These are phyloP conservation scores for Scaptomyza reducta DNA, from an alignment of 2,888 invertebrate species.

Conservation along the genomic window DNA sequence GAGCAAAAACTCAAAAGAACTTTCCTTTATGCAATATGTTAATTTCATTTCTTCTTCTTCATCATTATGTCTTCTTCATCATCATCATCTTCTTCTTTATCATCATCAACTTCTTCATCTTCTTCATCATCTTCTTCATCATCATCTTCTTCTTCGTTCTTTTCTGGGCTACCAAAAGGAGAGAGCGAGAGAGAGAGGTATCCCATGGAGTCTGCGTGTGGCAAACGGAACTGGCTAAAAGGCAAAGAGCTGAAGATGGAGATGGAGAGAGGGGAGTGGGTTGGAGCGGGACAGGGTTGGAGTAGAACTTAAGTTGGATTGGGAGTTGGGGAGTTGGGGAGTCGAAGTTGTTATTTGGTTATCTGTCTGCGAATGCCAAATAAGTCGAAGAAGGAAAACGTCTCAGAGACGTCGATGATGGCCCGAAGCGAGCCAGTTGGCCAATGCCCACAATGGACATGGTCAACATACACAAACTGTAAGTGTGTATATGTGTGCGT, in stretches of 20 bases:
- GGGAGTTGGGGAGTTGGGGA: conserved; percentile 36
- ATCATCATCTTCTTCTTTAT: no score
- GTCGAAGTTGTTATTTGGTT: conserved; percentile 75
- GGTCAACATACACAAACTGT: conserved; percentile 41
- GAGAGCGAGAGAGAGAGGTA: no score
- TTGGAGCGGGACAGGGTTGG: neutral
- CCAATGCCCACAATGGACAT: conserved; percentile 5
- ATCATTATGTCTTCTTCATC: no score
- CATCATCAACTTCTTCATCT: no score
- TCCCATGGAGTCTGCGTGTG: no score
- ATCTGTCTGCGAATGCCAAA: conserved; percentile 72
- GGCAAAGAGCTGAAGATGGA: conserved; percentile 22
- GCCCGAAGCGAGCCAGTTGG: conserved; percentile 2
- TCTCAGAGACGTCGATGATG: conserved; percentile 24
- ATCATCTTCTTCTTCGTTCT: no score
- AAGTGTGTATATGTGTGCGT: neutral
- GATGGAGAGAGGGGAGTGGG: conserved; percentile 10
- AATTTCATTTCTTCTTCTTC: neutral
- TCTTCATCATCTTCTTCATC: no score
- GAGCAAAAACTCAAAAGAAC: no score
- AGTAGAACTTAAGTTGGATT: neutral
- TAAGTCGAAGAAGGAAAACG: conserved; percentile 54
- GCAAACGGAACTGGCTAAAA: conserved; percentile 57
- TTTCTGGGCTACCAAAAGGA: neutral
- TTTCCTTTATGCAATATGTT: conserved; percentile 1